A percentile compares a stretch with the other conserved stretches of the same genome.
phyloP scores from a whole-genome alignment of 2,888 invertebrate species.

The Lagria hirta region DNA sequence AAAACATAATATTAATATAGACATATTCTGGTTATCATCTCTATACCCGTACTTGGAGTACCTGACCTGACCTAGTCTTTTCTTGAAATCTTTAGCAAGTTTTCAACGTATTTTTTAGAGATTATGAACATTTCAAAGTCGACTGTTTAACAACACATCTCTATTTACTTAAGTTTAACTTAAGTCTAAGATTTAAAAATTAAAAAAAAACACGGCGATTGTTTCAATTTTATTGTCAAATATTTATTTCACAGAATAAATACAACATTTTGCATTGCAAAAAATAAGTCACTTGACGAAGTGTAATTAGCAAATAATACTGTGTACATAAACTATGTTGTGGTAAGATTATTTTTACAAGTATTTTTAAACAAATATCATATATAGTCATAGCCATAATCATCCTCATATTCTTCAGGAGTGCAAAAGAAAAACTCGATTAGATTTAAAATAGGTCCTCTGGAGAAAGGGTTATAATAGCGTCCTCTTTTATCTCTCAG shows the following conservation, averaged over 20 bases:
- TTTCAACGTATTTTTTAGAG: too few relatives aligned
- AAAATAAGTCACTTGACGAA: conserved; percentile 30
- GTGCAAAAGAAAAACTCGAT: conserved; percentile 88
- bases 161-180: too few relatives aligned
- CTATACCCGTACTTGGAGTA: too few relatives aligned
- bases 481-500: conserved; percentile 84
- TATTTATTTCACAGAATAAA: conserved; percentile 30
- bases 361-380: conserved; percentile 37
- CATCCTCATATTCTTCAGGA: conserved; percentile 77
- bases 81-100: too few relatives aligned
- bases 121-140: too few relatives aligned
- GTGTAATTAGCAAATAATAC: conserved; percentile 20
- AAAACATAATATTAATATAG: too few relatives aligned
- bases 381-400: conserved; percentile 53
- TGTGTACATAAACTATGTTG: conserved; percentile 29
- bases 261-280: conserved; percentile 37
- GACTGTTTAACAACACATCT: too few relatives aligned
- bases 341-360: conserved; percentile 24
- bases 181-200: too few relatives aligned
- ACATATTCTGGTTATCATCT: too few relatives aligned
- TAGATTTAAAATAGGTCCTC: conserved; percentile 82
- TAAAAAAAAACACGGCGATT: too few relatives aligned
- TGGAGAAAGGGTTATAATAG: conserved; percentile 89
- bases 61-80: too few relatives aligned
- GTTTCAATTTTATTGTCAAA: conserved; percentile 8